Conservation (phyloP, 2,797 vertebrate species). For the Manis javanica region DNA sequence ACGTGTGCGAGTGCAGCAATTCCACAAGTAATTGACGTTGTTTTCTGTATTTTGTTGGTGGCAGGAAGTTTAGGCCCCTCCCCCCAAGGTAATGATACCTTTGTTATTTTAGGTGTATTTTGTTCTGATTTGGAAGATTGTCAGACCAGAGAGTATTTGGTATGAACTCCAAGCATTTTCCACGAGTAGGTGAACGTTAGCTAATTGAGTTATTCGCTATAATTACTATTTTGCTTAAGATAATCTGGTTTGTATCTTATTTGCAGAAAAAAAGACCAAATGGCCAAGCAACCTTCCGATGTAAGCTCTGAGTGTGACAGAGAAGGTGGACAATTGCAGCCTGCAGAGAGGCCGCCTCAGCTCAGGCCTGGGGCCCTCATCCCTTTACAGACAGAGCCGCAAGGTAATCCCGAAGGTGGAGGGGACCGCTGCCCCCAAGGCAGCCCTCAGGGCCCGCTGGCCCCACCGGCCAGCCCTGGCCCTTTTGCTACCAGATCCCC, state of each 20-base stretch:
- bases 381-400: slow-evolving; percentile 82
- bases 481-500: slow-evolving; percentile 91
- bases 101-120: slow-evolving; percentile 43
- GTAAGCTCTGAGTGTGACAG: slow-evolving; percentile 85
- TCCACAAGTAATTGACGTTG: background rate
- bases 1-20: background rate
- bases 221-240: background rate
- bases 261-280: slow-evolving; percentile 89
- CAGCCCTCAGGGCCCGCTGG: slow-evolving; percentile 86
- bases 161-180: background rate
- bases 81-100: background rate
- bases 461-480: slow-evolving; percentile 86
- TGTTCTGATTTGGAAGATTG: background rate
- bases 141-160: background rate
- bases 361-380: slow-evolving; percentile 84
- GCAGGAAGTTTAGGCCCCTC: background rate
- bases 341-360: slow-evolving; percentile 82
- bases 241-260: slow-evolving; percentile 80
- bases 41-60: slow-evolving; percentile 37
- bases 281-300: slow-evolving; percentile 89
- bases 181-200: background rate
- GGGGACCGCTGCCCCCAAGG: slow-evolving; percentile 84
- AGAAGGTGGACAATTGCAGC: slow-evolving; percentile 87
- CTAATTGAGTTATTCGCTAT: background rate
- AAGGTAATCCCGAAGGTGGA: slow-evolving; percentile 83